Evolutionary conservation across 2,113 vertebrate genomes (phyloP).

Genomic region (Rissa tridactyla): DNA sequence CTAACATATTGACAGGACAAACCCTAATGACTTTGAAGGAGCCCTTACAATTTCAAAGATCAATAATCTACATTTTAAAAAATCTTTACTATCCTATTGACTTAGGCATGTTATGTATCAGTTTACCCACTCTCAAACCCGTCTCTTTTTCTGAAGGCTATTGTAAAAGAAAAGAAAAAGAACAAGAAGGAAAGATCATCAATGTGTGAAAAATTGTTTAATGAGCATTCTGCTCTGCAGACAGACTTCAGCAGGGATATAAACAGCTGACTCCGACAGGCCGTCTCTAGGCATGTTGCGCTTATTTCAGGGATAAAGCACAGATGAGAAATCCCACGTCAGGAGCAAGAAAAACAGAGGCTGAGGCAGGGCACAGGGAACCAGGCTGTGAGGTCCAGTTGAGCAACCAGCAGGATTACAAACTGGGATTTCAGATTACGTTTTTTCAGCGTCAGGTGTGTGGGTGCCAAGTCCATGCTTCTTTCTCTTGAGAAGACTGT

Average conservation of each 20-base stretch:
- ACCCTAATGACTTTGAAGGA: background rate
- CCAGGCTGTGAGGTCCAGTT: background rate
- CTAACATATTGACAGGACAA: background rate
- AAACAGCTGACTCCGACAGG: background rate
- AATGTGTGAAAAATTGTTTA: slow-evolving; percentile 14
- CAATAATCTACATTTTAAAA: background rate
- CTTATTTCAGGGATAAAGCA: background rate
- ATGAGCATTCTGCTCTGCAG: background rate
- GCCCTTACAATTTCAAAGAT: slow-evolving; percentile 23
- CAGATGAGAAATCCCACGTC: background rate
- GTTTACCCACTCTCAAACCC: background rate
- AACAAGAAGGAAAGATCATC: background rate
- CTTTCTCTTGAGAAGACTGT: background rate
- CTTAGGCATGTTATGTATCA: background rate
- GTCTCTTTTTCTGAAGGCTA: background rate
- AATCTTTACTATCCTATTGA: slow-evolving; percentile 42
- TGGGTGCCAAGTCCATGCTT: background rate
- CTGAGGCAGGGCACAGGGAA: background rate
- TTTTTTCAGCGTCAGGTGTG: background rate
- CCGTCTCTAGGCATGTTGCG: background rate
- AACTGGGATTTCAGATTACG: background rate
- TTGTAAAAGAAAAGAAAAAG: slow-evolving; percentile 7
- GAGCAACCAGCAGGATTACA: background rate
- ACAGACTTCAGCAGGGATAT: background rate
- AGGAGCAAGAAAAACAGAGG: background rate